A percentile compares a stretch with the other conserved stretches of the same genome.
phyloP scores from a whole-genome alignment of 1,140 invertebrate genomes.

The Coenobita brevimanus region DNA sequence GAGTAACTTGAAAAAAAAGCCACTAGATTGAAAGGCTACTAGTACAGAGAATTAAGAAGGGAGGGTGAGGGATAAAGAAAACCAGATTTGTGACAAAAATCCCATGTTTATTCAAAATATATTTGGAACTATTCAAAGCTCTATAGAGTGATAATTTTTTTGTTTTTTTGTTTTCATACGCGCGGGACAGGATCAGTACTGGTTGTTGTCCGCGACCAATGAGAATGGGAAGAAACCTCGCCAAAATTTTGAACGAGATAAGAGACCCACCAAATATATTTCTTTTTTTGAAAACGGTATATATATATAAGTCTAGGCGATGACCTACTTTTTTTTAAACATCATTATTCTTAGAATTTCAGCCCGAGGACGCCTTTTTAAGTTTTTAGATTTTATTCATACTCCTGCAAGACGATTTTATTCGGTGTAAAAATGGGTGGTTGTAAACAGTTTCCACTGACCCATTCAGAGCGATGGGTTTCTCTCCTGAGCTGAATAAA shows the following conservation, averaged over 20 bases:
- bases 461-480: too few species aligned
- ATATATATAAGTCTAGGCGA: background rate
- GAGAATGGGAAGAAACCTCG: constrained; percentile 22
- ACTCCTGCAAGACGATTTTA: too few species aligned
- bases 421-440: too few species aligned
- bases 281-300: background rate
- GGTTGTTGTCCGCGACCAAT: constrained; percentile 28
- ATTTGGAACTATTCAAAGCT: constrained; percentile 65
- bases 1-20: too few species aligned
- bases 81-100: constrained; percentile 58
- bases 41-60: too few species aligned
- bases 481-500: too few species aligned
- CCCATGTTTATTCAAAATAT: constrained; percentile 67
- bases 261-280: constrained; percentile 4
- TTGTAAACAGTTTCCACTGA: too few species aligned
- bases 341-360: too few species aligned
- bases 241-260: background rate
- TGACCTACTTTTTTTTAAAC: background rate
- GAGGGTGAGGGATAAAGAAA: constrained; percentile 11
- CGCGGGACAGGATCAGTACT: constrained; percentile 59
- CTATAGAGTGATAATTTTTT: constrained; percentile 51
- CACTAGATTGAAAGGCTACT: too few species aligned
- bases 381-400: background rate
- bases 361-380: background rate
- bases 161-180: constrained; percentile 46